Evolutionary conservation across 2,888 invertebrate species (phyloP).

Genomic region (Serripes groenlandicus): DNA sequence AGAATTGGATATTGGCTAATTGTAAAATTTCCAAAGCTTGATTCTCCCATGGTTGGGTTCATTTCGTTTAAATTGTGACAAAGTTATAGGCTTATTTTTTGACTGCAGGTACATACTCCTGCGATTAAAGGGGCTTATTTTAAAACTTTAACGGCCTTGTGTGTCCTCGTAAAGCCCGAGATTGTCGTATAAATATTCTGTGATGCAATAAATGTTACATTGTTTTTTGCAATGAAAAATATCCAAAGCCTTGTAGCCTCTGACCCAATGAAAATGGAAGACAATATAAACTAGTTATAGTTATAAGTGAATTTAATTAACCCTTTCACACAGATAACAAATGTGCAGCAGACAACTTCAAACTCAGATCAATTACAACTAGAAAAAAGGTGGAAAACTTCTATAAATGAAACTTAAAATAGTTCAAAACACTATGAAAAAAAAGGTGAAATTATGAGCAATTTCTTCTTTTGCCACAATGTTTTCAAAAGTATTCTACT

Average conservation of each 20-base stretch:
- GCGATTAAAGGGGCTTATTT: background rate
- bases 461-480: background rate
- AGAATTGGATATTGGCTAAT: too few relatives aligned
- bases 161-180: background rate
- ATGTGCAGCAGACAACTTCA: background rate
- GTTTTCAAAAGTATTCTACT: background rate
- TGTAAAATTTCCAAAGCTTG: too few relatives aligned
- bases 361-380: background rate
- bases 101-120: background rate
- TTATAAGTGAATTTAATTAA: too few relatives aligned
- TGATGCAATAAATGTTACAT: background rate
- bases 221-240: conserved; percentile 22
- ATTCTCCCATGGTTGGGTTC: too few relatives aligned
- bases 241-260: background rate
- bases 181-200: conserved; percentile 19
- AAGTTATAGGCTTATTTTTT: conserved; percentile 5
- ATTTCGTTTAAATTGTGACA: background rate
- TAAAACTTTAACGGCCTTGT: conserved; percentile 1
- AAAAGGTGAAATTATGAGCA: background rate
- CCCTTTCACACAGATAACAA: too few relatives aligned
- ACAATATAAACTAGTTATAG: too few relatives aligned
- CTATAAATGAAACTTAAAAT: too few relatives aligned
- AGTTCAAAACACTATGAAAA: too few relatives aligned
- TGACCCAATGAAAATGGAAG: background rate
- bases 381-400: conserved; percentile 21